Evolutionary conservation across 2,888 invertebrate species (phyloP).

Genomic region (Morpho helenor): DNA sequence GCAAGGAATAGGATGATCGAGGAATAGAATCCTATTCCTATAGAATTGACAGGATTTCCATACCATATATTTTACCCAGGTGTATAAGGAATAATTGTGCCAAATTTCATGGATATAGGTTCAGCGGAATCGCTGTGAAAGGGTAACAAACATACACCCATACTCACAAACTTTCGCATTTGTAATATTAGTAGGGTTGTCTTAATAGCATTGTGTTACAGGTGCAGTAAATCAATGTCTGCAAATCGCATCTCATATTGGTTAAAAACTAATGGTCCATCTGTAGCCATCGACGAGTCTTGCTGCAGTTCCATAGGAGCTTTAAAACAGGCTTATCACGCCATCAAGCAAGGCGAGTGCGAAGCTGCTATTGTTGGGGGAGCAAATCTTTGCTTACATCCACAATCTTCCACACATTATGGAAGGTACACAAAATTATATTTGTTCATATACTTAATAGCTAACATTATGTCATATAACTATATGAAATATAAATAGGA

Average conservation of each 20-base stretch:
- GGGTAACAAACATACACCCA: too few species aligned
- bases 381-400: conserved; percentile 77
- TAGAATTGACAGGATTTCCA: too few species aligned
- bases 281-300: conserved; percentile 47
- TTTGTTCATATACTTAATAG: background rate
- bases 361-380: conserved; percentile 81
- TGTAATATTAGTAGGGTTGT: too few species aligned
- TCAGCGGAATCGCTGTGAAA: too few species aligned
- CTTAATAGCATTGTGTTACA: conserved; percentile 24
- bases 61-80: too few species aligned
- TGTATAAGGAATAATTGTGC: too few species aligned
- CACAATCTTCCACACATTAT: conserved; percentile 56
- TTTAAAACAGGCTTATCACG: conserved; percentile 48
- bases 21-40: too few species aligned
- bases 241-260: conserved; percentile 65
- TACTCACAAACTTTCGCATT: too few species aligned
- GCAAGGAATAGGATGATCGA: too few species aligned
- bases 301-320: conserved; percentile 53
- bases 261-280: conserved; percentile 60
- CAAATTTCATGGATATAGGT: too few species aligned
- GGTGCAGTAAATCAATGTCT: conserved; percentile 56
- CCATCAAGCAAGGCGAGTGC: conserved; percentile 49
- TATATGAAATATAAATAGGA: too few species aligned
- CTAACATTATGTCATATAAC: too few species aligned
- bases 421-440: conserved; percentile 38